These are phyloP conservation scores for Entomyzon cyanotis DNA, from an alignment of 2,113 vertebrate species.

Conservation along the genomic window DNA sequence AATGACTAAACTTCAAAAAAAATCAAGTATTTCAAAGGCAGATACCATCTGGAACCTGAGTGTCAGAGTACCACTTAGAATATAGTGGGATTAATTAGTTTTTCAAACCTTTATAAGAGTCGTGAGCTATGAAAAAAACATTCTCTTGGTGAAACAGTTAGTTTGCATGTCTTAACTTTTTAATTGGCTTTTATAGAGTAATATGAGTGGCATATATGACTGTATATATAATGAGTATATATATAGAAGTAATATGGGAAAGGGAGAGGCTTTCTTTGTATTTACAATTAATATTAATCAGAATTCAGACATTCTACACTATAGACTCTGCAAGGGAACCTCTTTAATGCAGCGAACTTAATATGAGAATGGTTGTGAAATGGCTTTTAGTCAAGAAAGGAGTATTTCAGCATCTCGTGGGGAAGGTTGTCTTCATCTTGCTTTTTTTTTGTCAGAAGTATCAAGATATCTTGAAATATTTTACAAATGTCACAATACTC, in stretches of 20 bases:
- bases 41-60: not conserved
- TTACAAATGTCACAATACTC: not conserved
- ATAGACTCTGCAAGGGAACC: not conserved
- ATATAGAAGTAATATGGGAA: not conserved
- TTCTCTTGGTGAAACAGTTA: not conserved
- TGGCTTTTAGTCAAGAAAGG: not conserved
- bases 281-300: not conserved
- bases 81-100: not conserved
- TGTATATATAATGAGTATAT: not conserved
- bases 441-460: not conserved
- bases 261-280: not conserved
- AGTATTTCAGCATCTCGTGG: not conserved
- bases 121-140: not conserved
- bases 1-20: not conserved
- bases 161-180: not conserved
- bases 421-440: not conserved
- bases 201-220: not conserved
- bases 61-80: not conserved
- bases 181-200: not conserved
- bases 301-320: not conserved
- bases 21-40: not conserved
- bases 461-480: not conserved
- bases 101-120: not conserved
- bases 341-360: not conserved
- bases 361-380: not conserved